phyloP scores from a whole-genome alignment of 2,888 invertebrate species.

The Machimus atricapillus region DNA sequence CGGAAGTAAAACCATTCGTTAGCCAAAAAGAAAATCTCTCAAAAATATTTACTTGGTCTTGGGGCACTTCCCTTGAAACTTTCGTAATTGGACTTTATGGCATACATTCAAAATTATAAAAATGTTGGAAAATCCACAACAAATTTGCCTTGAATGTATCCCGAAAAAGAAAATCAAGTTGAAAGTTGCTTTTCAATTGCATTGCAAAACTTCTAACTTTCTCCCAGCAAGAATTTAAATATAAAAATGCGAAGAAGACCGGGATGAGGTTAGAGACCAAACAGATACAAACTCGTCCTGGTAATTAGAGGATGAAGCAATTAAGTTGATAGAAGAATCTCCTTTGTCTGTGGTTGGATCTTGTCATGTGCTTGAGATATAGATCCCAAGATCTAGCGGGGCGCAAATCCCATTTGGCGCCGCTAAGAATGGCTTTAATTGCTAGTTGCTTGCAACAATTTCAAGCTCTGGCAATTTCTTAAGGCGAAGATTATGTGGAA shows the following conservation, averaged over 20 bases:
- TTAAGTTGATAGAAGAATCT: slow-evolving; percentile 36
- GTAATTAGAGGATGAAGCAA: slow-evolving; percentile 32
- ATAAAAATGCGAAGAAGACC: not conserved
- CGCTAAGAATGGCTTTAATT: slow-evolving; percentile 25
- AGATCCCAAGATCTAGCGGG: not conserved
- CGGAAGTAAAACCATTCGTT: not conserved
- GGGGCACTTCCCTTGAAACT: not conserved
- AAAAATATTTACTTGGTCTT: not conserved
- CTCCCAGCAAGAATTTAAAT: not conserved
- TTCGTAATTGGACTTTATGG: not conserved
- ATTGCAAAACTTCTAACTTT: not conserved
- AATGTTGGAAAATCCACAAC: not conserved
- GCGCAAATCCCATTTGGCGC: slow-evolving; percentile 25
- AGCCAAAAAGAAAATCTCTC: not conserved
- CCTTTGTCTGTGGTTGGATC: slow-evolving; percentile 23
- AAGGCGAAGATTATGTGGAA: slow-evolving; percentile 22
- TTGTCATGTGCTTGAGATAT: slow-evolving; percentile 24
- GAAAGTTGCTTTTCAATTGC: slow-evolving; percentile 2
- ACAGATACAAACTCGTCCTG: slow-evolving; percentile 22
- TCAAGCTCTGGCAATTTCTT: slow-evolving; percentile 31
- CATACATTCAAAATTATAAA: not conserved
- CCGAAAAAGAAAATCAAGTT: not conserved
- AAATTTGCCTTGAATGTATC: not conserved
- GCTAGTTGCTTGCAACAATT: slow-evolving; percentile 14
- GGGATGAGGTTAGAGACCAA: not conserved